phyloP scores from a whole-genome alignment of 1,140 invertebrate species.

The Aphidius gifuensis region DNA sequence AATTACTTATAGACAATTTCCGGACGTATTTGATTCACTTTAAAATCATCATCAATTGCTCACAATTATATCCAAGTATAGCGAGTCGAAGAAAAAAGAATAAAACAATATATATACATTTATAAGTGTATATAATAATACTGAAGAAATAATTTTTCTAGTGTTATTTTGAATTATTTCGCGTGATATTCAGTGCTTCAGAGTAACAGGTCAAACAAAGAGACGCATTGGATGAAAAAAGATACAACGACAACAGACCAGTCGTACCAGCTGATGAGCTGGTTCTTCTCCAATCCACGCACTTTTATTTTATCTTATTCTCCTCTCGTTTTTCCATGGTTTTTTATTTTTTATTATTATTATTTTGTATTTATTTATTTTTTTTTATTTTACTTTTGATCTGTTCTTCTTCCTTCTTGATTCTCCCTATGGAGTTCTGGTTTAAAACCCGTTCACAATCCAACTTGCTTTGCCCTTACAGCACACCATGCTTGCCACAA shows the following conservation, averaged over 20 bases:
- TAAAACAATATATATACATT: neutral
- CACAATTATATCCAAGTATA: too few species aligned
- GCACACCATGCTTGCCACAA: too few species aligned
- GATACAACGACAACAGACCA: slow-evolving; percentile 45
- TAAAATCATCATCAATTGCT: too few species aligned
- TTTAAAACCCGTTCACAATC: slow-evolving; percentile 4
- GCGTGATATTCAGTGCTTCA: slow-evolving; percentile 44
- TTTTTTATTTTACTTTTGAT: slow-evolving; percentile 17
- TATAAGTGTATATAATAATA: neutral
- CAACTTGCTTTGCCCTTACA: too few species aligned
- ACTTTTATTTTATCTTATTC: slow-evolving; percentile 46
- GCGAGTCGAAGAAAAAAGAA: neutral
- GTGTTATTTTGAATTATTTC: slow-evolving; percentile 7
- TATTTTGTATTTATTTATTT: slow-evolving; percentile 8
- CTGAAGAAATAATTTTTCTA: slow-evolving; percentile 5
- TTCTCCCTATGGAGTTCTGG: slow-evolving; percentile 21
- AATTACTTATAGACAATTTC: too few species aligned
- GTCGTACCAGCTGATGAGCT: slow-evolving; percentile 53
- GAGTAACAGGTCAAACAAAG: slow-evolving; percentile 21
- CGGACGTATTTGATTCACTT: too few species aligned
- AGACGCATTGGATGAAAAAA: slow-evolving; percentile 23
- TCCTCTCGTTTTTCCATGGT: slow-evolving; percentile 21
- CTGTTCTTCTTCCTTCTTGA: slow-evolving; percentile 28
- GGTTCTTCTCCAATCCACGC: slow-evolving; percentile 44
- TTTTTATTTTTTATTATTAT: slow-evolving; percentile 23